These are phyloP conservation scores for Drosophila nr. perissopoda DNA, from an alignment of 2,888 invertebrate genomes.

Conservation along the genomic window DNA sequence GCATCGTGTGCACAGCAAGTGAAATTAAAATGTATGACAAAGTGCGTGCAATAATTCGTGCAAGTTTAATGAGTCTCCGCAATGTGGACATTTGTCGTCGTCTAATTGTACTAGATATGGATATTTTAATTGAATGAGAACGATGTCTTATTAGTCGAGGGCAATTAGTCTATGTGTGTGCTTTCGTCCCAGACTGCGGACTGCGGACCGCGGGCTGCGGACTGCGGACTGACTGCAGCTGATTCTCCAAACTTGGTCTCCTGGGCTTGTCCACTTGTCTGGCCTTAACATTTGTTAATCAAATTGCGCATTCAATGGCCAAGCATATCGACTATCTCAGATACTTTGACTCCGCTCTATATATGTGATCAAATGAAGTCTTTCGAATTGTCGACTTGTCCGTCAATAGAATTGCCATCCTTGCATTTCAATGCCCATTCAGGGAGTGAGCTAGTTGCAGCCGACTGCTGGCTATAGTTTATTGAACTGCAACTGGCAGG, in stretches of 20 bases:
- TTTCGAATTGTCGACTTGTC: constrained; percentile 17
- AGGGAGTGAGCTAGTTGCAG: constrained; percentile 20
- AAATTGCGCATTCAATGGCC: constrained; percentile 26
- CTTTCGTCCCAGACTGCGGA: constrained; percentile 13
- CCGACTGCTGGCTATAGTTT: constrained; percentile 33
- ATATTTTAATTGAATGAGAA: constrained; percentile 84
- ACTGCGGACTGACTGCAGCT: constrained; percentile 13
- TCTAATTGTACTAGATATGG: constrained; percentile 84
- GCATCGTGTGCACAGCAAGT: constrained; percentile 55
- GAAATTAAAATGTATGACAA: constrained; percentile 84
- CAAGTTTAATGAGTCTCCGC: constrained; percentile 80
- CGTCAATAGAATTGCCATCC: constrained; percentile 37
- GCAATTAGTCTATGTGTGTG: constrained; percentile 76
- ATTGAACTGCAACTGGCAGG: constrained; percentile 51
- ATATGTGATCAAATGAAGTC: too few relatives aligned
- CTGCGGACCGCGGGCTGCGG: not conserved
- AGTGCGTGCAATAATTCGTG: constrained; percentile 84
- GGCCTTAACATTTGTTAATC: constrained; percentile 42
- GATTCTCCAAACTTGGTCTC: constrained; percentile 36
- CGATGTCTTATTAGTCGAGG: constrained; percentile 77
- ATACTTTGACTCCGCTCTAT: not conserved
- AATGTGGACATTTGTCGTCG: constrained; percentile 78
- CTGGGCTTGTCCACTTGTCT: constrained; percentile 9
- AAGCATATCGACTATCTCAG: constrained; percentile 26
- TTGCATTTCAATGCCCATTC: constrained; percentile 46